Conservation (phyloP, 2,888 invertebrate genomes). For the Eupelmus urozonus region DNA sequence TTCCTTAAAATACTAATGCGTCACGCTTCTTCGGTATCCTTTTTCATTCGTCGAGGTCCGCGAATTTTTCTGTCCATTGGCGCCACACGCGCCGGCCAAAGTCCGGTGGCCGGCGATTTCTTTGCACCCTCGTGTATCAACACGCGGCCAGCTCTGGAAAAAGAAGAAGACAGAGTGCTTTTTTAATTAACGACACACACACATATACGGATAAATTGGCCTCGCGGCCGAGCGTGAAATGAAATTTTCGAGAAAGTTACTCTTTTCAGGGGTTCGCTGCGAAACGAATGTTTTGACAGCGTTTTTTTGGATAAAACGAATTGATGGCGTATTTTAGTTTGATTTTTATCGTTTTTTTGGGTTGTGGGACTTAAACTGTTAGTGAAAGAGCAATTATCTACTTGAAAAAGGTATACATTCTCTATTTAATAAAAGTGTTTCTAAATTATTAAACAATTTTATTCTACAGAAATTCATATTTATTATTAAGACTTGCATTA, state of each 20-base stretch:
- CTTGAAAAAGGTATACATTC: no score
- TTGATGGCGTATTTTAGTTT: background rate
- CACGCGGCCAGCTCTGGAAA: constrained; percentile 28
- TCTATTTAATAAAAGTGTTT: no score
- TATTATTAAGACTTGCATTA: no score
- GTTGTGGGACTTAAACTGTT: no score
- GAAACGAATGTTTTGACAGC: background rate
- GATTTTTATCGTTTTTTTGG: background rate
- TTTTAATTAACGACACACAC: constrained; percentile 43
- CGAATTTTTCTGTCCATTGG: constrained; percentile 2
- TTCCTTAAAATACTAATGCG: constrained; percentile 23
- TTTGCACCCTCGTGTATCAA: constrained; percentile 33
- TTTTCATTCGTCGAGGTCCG: background rate
- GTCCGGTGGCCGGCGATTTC: constrained; percentile 41
- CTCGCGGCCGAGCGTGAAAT: constrained; percentile 5
- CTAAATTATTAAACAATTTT: no score
- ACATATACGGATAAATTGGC: background rate
- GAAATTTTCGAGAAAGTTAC: constrained; percentile 9
- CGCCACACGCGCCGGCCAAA: constrained; percentile 6
- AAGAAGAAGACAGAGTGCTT: constrained; percentile 6
- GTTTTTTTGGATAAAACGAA: background rate
- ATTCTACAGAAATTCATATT: no score
- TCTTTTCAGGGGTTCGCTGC: background rate
- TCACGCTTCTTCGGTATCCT: background rate
- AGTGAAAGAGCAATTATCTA: no score